Evolutionary conservation across 2,888 invertebrate genomes (phyloP).

Genomic region (Diabrotica balteata): DNA sequence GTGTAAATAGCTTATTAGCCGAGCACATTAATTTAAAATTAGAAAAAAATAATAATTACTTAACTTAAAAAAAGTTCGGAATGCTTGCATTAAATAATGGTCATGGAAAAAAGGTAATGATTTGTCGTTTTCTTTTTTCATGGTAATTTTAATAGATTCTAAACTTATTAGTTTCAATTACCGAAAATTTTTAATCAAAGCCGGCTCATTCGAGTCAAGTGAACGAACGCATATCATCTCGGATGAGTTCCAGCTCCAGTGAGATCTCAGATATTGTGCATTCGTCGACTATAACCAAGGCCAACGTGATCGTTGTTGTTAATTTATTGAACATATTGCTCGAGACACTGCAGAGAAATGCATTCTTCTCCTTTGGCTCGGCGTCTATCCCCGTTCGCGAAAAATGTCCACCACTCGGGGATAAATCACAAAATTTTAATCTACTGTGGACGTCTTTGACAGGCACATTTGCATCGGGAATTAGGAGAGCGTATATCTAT

Average conservation of each 20-base stretch:
- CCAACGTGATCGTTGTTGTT: slow-evolving; percentile 45
- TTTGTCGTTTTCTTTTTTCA: no score
- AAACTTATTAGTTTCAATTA: no score
- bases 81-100: no score
- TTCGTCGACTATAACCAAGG: slow-evolving; percentile 43
- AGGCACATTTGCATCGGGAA: slow-evolving; percentile 28
- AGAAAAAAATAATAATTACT: no score
- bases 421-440: slow-evolving; percentile 46
- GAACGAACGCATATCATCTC: neutral
- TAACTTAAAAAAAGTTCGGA: no score
- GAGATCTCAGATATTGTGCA: slow-evolving; percentile 45
- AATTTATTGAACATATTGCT: slow-evolving; percentile 45
- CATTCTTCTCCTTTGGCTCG: slow-evolving; percentile 17
- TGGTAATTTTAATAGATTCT: no score
- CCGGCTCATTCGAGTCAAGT: no score
- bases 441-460: slow-evolving; percentile 50
- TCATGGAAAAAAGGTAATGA: no score
- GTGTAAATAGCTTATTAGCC: no score
- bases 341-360: slow-evolving; percentile 37
- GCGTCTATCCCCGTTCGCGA: slow-evolving; percentile 19
- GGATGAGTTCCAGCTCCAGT: slow-evolving; percentile 22
- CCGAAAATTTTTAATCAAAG: no score
- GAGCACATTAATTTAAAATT: no score
- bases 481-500: neutral
- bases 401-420: slow-evolving; percentile 30